phyloP scores from a whole-genome alignment of 2,113 vertebrate species.

The Poeciliopsis prolifica region DNA sequence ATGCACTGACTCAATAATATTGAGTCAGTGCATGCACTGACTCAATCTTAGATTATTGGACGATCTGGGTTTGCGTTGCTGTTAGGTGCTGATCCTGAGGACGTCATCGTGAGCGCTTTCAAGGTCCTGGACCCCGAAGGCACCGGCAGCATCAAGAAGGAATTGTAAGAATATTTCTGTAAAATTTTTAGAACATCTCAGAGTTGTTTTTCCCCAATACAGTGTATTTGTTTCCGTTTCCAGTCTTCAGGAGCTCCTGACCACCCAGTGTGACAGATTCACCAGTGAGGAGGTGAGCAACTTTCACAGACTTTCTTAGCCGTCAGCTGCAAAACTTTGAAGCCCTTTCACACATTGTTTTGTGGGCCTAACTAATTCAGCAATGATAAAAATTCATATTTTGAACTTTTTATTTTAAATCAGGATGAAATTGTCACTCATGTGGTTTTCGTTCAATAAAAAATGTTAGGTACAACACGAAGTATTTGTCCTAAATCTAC shows the following conservation, averaged over 20 bases:
- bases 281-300: conserved; percentile 85
- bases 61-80: conserved; percentile 2
- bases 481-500: too few relatives aligned
- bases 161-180: conserved; percentile 82
- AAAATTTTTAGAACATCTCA: neutral
- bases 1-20: too few relatives aligned
- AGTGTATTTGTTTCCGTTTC: conserved; percentile 2
- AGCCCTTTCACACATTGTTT: too few relatives aligned
- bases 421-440: too few relatives aligned
- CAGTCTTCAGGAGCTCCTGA: conserved; percentile 90
- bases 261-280: conserved; percentile 93
- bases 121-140: conserved; percentile 90
- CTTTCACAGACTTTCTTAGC: neutral
- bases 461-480: too few relatives aligned
- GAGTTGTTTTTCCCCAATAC: neutral
- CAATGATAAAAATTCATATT: too few relatives aligned
- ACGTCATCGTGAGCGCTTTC: conserved; percentile 90
- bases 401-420: too few relatives aligned
- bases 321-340: neutral
- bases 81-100: conserved; percentile 90
- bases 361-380: too few relatives aligned
- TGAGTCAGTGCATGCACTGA: too few relatives aligned
- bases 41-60: neutral
- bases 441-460: too few relatives aligned
- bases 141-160: conserved; percentile 89